Percentiles rank a stretch among this genome's conserved stretches.
phyloP scores from a whole-genome alignment of 2,888 invertebrate genomes.

The Lepeophtheirus nordmannii region DNA sequence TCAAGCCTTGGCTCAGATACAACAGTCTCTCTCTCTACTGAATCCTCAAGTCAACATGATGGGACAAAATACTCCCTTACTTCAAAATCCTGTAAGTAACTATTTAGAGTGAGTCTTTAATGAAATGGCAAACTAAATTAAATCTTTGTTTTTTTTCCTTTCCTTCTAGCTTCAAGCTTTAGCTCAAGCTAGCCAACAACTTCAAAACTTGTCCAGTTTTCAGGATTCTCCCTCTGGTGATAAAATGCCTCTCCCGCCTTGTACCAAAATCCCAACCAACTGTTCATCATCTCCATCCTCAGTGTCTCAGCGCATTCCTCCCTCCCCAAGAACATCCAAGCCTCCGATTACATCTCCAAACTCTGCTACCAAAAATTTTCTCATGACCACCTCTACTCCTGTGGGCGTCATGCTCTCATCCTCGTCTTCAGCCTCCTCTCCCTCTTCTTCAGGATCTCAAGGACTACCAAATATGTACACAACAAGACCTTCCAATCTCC shows the following conservation, averaged over 20 bases:
- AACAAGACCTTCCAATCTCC: not conserved
- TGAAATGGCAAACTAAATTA: not conserved
- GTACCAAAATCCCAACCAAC: not conserved
- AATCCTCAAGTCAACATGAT: constrained; percentile 3
- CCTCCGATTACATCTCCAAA: not conserved
- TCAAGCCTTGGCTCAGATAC: constrained; percentile 15
- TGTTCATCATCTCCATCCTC: not conserved
- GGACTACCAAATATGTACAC: not conserved
- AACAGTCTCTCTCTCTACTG: constrained; percentile 8
- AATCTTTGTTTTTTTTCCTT: not conserved
- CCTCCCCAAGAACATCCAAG: not conserved
- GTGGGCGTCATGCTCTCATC: not conserved
- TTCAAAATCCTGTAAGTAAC: not conserved
- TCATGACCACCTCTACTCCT: not conserved
- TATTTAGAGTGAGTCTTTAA: not conserved
- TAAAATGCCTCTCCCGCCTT: not conserved
- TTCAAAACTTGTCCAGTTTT: not conserved
- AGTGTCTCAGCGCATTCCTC: not conserved
- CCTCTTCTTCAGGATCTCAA: not conserved
- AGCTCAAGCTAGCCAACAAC: constrained; percentile 3
- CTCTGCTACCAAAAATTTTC: not conserved
- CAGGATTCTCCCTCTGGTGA: not conserved
- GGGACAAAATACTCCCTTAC: not conserved
- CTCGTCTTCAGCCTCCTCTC: not conserved
- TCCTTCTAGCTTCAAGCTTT: constrained; percentile 12